phyloP scores from a whole-genome alignment of 2,113 vertebrate species.

The Barbus barbus region DNA sequence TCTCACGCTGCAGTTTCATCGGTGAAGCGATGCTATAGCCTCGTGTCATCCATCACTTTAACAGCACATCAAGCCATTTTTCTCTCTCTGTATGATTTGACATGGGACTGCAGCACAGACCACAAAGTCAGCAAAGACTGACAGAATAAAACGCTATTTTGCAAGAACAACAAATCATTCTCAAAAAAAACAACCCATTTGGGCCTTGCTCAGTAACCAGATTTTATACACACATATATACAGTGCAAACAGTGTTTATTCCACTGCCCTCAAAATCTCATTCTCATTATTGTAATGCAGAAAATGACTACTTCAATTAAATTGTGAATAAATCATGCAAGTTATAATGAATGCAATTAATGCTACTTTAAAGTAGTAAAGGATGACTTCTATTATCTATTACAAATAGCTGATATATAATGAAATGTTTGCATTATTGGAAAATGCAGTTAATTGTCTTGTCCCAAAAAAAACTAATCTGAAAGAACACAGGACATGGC shows the following conservation, averaged over 20 bases:
- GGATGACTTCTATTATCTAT: neutral
- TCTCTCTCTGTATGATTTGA: neutral
- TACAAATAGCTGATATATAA: neutral
- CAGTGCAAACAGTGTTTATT: neutral
- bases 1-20: neutral
- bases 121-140: conserved; percentile 1
- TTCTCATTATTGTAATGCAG: neutral
- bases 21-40: neutral
- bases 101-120: neutral
- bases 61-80: neutral
- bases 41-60: neutral
- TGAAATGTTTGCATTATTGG: neutral
- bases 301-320: neutral
- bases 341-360: neutral
- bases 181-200: neutral
- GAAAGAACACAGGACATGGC: neutral
- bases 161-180: neutral
- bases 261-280: neutral
- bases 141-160: neutral
- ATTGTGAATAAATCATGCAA: neutral
- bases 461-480: neutral
- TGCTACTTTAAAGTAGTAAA: neutral
- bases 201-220: neutral
- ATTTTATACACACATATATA: neutral
- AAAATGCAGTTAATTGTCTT: neutral